Percentiles rank a stretch among this genome's conserved stretches.
Conservation (phyloP, 2,113 vertebrate species). For the Muscicapa adusta region DNA sequence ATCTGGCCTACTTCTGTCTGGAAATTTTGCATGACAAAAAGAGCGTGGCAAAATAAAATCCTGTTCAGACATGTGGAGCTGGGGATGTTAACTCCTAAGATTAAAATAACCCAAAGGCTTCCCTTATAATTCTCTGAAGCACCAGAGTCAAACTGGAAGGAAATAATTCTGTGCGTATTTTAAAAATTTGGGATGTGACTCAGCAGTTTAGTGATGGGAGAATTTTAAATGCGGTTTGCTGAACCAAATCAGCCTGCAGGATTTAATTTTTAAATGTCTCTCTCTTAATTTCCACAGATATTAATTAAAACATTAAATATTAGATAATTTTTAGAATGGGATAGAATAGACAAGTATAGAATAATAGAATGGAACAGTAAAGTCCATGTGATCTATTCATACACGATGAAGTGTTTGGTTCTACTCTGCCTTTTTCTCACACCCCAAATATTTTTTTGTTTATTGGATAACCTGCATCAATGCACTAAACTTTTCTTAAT, state of each 20-base stretch:
- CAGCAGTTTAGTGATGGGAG: not conserved
- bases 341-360: not conserved
- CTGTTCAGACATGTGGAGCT: not conserved
- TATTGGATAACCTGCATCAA: not conserved
- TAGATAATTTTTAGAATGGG: not conserved
- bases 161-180: not conserved
- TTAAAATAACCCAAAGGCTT: not conserved
- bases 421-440: not conserved
- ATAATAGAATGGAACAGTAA: not conserved
- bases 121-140: not conserved
- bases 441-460: not conserved
- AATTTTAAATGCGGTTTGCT: not conserved
- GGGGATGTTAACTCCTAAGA: not conserved
- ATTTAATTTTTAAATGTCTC: not conserved
- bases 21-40: not conserved
- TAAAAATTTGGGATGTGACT: not conserved
- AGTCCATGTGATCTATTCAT: not conserved
- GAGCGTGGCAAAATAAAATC: not conserved
- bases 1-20: not conserved
- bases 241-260: not conserved
- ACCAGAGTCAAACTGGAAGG: not conserved
- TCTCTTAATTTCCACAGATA: not conserved
- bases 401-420: not conserved
- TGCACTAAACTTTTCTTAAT: not conserved
- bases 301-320: not conserved